Conservation (phyloP, 2,113 vertebrate genomes). For the Stegostoma tigrinum region DNA sequence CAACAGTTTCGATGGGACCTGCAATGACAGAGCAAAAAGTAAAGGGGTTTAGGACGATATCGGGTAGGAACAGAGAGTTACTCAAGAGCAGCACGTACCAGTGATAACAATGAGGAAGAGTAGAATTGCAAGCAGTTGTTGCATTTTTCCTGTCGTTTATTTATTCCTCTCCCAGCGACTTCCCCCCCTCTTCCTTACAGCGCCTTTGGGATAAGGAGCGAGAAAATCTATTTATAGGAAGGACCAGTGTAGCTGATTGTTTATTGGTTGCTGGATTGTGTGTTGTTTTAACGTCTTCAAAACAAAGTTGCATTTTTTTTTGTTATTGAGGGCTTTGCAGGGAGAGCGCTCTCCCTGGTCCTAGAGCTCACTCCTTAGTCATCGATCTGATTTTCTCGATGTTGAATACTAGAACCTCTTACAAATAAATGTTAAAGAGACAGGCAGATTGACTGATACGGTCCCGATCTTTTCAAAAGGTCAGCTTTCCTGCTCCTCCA, state of each 20-base stretch:
- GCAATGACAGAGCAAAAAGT: background rate
- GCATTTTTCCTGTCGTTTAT: background rate
- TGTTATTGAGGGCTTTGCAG: background rate
- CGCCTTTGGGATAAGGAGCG: background rate
- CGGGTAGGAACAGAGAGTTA: background rate
- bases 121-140: background rate
- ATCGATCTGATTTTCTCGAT: background rate
- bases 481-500: too few relatives aligned
- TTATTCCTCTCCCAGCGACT: background rate
- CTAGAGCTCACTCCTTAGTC: background rate
- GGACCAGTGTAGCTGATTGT: background rate
- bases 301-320: background rate
- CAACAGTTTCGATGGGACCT: background rate
- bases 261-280: slow-evolving; percentile 27
- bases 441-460: background rate
- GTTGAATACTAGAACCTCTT: background rate
- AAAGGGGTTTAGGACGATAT: background rate
- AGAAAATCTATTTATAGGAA: background rate
- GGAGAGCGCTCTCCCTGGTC: background rate
- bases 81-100: background rate
- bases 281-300: background rate
- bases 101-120: background rate
- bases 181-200: background rate
- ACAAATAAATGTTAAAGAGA: background rate
- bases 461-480: too few relatives aligned